phyloP scores from a whole-genome alignment of 1,140 invertebrate species.

The Drosophila pectinifera region DNA sequence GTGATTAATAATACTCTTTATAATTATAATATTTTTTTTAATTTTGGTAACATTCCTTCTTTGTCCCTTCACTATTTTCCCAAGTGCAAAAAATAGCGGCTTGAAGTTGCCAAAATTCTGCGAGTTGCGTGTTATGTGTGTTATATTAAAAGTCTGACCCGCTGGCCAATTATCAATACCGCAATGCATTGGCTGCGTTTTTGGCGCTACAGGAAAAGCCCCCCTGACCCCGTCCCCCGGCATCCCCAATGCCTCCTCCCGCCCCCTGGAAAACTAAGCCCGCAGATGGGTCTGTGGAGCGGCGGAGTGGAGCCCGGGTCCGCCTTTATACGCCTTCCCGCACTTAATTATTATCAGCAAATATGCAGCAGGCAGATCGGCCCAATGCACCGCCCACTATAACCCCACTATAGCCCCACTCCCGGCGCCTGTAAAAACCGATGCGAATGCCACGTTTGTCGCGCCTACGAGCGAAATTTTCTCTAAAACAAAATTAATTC shows the following conservation, averaged over 20 bases:
- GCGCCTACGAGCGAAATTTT: slow-evolving; percentile 75
- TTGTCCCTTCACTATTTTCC: neutral
- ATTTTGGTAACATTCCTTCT: neutral
- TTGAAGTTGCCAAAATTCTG: slow-evolving; percentile 21
- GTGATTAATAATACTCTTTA: no score
- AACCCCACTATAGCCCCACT: no score
- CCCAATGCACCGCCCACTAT: slow-evolving; percentile 25
- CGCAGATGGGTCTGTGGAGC: slow-evolving; percentile 44
- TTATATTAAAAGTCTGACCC: slow-evolving; percentile 51
- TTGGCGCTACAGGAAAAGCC: slow-evolving; percentile 23
- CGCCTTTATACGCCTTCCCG: slow-evolving; percentile 77
- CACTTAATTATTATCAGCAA: slow-evolving; percentile 84
- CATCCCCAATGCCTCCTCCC: neutral
- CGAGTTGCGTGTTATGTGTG: slow-evolving; percentile 20
- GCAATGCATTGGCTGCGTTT: slow-evolving; percentile 58
- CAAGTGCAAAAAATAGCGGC: slow-evolving; percentile 10
- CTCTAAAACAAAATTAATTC: slow-evolving; percentile 84
- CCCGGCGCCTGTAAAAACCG: slow-evolving; percentile 13
- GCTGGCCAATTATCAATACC: slow-evolving; percentile 78
- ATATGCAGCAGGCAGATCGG: slow-evolving; percentile 69
- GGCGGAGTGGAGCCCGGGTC: slow-evolving; percentile 23
- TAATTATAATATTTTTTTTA: no score
- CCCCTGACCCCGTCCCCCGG: neutral
- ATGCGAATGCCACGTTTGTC: slow-evolving; percentile 36
- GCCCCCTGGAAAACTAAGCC: slow-evolving; percentile 29